phyloP scores from a whole-genome alignment of 2,113 vertebrate genomes.

The Sigmodon hispidus region DNA sequence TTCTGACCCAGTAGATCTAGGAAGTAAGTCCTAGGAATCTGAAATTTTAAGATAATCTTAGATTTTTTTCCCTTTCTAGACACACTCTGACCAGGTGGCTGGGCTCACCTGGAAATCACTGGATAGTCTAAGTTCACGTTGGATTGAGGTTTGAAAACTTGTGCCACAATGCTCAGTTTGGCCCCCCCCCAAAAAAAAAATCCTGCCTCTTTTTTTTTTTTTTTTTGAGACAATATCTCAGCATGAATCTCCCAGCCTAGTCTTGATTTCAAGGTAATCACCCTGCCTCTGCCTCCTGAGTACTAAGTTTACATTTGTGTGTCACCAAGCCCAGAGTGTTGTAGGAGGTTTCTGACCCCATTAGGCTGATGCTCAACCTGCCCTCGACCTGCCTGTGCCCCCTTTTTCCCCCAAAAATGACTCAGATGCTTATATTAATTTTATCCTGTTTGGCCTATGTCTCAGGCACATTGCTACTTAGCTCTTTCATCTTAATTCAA shows the following conservation, averaged over 20 bases:
- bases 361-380: too few species aligned
- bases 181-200: too few species aligned
- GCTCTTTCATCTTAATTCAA: too few species aligned
- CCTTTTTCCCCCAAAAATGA: too few species aligned
- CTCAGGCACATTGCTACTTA: too few species aligned
- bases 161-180: not conserved
- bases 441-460: too few species aligned
- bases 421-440: too few species aligned
- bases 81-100: not conserved
- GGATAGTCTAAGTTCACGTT: not conserved
- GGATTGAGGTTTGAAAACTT: not conserved
- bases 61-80: conserved; percentile 1
- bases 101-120: not conserved
- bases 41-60: not conserved
- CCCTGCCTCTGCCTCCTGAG: not conserved
- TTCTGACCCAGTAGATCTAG: not conserved
- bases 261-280: not conserved
- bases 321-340: not conserved
- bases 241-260: not conserved
- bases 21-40: not conserved
- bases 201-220: too few species aligned
- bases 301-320: not conserved
- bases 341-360: too few species aligned
- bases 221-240: too few species aligned
- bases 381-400: too few species aligned